Evolutionary conservation across 2,797 vertebrate species (phyloP).

Genomic region (Pterois miles): DNA sequence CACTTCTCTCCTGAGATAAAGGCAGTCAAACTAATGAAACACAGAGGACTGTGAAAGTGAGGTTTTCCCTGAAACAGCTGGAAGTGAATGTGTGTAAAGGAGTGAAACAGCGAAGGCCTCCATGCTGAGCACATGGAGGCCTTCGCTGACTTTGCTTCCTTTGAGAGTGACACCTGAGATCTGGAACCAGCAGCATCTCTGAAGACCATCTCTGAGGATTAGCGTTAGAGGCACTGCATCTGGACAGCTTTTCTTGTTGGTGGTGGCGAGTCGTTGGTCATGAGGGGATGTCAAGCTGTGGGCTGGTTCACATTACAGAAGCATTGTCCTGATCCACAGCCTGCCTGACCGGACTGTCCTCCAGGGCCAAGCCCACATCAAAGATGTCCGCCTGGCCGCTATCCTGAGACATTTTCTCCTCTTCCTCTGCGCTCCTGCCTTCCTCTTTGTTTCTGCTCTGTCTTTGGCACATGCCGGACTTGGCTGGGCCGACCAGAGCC

Average conservation of each 20-base stretch:
- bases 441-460: neutral
- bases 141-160: no score
- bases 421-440: neutral
- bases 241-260: neutral
- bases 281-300: neutral
- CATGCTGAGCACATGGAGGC: no score
- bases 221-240: neutral
- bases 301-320: conserved; percentile 20
- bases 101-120: neutral
- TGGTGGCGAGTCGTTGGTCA: neutral
- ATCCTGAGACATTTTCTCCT: conserved; percentile 42
- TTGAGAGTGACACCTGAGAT: conserved; percentile 45
- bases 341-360: conserved; percentile 35
- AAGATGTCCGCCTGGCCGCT: conserved; percentile 64
- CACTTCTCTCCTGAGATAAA: conserved; percentile 20
- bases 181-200: conserved; percentile 6
- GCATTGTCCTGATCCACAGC: conserved; percentile 1
- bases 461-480: conserved; percentile 48
- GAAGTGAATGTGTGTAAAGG: neutral
- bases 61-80: neutral
- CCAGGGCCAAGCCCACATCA: conserved; percentile 59
- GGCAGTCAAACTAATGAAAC: neutral
- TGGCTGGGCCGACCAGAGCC: conserved; percentile 88
- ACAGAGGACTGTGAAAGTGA: neutral
- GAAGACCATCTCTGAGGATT: no score